Base-by-base conservation (phyloP, 2,888 invertebrate genomes). In the Rhynchonema sp. region DNA sequence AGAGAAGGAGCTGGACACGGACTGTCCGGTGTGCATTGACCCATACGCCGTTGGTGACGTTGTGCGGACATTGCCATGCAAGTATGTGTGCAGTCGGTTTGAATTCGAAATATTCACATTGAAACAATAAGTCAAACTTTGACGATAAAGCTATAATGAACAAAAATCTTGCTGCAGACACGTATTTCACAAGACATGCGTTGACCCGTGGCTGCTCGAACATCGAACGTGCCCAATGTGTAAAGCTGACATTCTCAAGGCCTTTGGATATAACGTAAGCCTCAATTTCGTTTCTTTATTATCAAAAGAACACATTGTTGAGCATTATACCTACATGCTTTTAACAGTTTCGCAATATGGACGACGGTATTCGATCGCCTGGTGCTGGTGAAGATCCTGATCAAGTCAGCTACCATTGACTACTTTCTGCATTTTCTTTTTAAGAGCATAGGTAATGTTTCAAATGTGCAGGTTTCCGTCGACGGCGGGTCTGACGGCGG, bases 201-300 rank as follows among this genome's bases (percentile, higher is more conserved):
- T 92, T 71, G 91, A 92, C 78, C 91, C 90, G 25, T 92, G 91
- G 91, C 79, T 92, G 62, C 77, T 92, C 70, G 90, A 91, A 73
- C 89, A 91, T 75, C 81, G 90, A 64, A 90, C 90, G 38, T 92
- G 91, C 75, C 91, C 91, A 17, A 90, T 92, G 88, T 92, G 91
- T 78, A 91, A 91, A 76, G 83, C 87, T 82, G 91, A 92, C 76
- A 91, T 92, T 68, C 81, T 92, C 63, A 85, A 88, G 65, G 76
- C 76, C n/a, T 77, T 75, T 66, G 78, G 78, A 1, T 70, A 67
- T 46, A 46, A 57, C 22, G 63, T 63, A 13, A 27, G 56, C 49
- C 53, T 6, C 6, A 6, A 17, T 38, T 38, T 38, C 38, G 17
- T 46, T 6, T n/a, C n/a, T n/a, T n/a, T n/a, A n/a, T n/a, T n/a